A percentile compares a stretch with the other conserved stretches of the same genome.
These are phyloP conservation scores for Oreortyx pictus DNA, from an alignment of 2,797 vertebrate genomes.

Conservation along the genomic window DNA sequence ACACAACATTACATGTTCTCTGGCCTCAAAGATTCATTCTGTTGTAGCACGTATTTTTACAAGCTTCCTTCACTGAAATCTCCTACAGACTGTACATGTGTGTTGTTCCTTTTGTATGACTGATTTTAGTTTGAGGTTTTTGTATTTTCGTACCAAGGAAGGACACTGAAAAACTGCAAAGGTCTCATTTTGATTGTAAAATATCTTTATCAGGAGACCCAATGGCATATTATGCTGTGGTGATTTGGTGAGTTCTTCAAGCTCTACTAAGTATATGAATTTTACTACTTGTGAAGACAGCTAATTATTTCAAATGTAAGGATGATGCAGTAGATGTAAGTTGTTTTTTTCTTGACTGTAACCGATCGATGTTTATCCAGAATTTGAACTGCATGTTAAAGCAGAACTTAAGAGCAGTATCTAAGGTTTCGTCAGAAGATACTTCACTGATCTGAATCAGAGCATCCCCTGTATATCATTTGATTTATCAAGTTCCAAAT, in stretches of 20 bases:
- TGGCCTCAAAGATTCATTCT: neutral
- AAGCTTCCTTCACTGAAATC: neutral
- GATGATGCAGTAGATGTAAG: neutral
- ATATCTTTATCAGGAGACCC: neutral
- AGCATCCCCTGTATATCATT: neutral
- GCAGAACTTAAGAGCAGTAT: neutral
- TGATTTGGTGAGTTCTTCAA: neutral
- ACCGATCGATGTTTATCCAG: neutral
- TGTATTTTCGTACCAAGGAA: neutral
- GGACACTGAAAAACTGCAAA: neutral
- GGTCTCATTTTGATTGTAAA: neutral
- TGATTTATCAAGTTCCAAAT: neutral
- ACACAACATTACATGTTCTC: neutral
- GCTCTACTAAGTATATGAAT: neutral
- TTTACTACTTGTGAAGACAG: neutral
- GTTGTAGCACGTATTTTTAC: neutral
- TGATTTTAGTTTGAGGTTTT: neutral
- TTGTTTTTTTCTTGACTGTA: neutral
- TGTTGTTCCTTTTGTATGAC: neutral
- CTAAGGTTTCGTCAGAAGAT: neutral
- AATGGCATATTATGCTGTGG: neutral
- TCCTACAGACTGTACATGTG: fast-evolving
- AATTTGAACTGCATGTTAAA: neutral
- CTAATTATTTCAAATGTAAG: neutral
- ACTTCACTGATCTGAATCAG: neutral